Conservation (phyloP, 2,888 invertebrate genomes). For the Morpho helenor region DNA sequence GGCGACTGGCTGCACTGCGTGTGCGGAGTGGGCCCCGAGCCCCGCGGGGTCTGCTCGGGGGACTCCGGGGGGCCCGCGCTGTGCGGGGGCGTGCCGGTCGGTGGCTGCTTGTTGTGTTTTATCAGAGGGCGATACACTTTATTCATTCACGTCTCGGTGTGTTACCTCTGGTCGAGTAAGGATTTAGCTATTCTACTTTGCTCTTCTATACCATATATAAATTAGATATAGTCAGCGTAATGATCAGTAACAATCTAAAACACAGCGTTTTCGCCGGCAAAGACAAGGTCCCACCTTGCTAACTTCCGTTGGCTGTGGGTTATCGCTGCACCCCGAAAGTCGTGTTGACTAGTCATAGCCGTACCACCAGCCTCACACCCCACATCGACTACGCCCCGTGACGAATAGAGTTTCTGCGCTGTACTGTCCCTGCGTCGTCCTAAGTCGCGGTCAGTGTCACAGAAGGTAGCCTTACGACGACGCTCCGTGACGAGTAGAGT, state of each 20-base stretch:
- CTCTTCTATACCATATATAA: neutral
- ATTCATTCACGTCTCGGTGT: neutral
- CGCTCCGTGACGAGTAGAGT: too few relatives aligned
- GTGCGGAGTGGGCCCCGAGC: constrained; percentile 38
- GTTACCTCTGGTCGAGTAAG: neutral
- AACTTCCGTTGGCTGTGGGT: too few relatives aligned
- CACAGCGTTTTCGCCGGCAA: too few relatives aligned
- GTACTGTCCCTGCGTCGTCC: too few relatives aligned
- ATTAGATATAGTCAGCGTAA: neutral
- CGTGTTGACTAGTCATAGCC: too few relatives aligned
- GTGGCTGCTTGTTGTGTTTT: neutral
- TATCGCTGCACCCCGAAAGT: too few relatives aligned
- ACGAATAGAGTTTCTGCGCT: too few relatives aligned
- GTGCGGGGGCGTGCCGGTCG: constrained; percentile 40
- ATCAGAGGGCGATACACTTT: neutral
- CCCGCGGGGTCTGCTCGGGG: constrained; percentile 59
- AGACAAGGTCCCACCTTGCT: too few relatives aligned
- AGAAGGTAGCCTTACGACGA: too few relatives aligned
- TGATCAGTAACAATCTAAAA: neutral
- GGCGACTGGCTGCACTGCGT: constrained; percentile 47
- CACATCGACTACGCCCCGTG: too few relatives aligned
- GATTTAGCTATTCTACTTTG: neutral
- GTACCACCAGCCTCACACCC: too few relatives aligned
- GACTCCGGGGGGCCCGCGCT: constrained; percentile 66
- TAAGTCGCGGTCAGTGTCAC: too few relatives aligned